Conservation (phyloP, 2,888 invertebrate genomes). For the Rhimphoctona megacephalus region DNA sequence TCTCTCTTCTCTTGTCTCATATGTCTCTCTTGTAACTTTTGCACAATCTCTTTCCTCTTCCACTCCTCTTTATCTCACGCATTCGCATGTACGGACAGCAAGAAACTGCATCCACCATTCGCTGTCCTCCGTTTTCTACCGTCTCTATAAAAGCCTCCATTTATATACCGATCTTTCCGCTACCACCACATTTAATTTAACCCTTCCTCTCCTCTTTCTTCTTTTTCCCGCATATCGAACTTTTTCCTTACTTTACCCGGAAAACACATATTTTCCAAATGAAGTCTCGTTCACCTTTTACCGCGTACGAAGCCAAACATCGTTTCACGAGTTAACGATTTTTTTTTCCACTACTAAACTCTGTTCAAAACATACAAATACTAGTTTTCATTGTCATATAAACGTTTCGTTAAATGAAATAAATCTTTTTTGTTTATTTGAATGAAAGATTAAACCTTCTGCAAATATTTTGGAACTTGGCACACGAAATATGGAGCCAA, state of each 20-base stretch:
- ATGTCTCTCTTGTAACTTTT: slow-evolving; percentile 54
- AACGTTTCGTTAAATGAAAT: background rate
- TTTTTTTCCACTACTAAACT: background rate
- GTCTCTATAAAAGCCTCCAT: slow-evolving; percentile 36
- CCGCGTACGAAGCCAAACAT: background rate
- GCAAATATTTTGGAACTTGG: no score
- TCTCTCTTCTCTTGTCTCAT: slow-evolving; percentile 44
- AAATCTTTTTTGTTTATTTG: background rate
- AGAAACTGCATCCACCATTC: slow-evolving; percentile 66
- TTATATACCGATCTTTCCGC: slow-evolving; percentile 49
- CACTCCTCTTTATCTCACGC: slow-evolving; percentile 78
- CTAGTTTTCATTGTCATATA: background rate
- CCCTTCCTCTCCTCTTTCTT: slow-evolving; percentile 19
- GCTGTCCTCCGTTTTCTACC: slow-evolving; percentile 57
- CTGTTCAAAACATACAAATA: background rate
- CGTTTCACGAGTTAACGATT: background rate
- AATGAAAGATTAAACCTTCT: no score
- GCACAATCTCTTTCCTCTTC: slow-evolving; percentile 64
- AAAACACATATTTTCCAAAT: slow-evolving; percentile 33
- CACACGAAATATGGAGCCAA: background rate
- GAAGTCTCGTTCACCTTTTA: slow-evolving; percentile 1
- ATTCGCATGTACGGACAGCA: slow-evolving; percentile 72
- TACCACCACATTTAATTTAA: slow-evolving; percentile 38
- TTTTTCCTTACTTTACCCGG: slow-evolving; percentile 22
- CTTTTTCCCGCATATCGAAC: background rate